Percentiles rank a stretch among this genome's conserved stretches.
Conservation (phyloP, 2,888 invertebrate species). For the Nezara viridula region DNA sequence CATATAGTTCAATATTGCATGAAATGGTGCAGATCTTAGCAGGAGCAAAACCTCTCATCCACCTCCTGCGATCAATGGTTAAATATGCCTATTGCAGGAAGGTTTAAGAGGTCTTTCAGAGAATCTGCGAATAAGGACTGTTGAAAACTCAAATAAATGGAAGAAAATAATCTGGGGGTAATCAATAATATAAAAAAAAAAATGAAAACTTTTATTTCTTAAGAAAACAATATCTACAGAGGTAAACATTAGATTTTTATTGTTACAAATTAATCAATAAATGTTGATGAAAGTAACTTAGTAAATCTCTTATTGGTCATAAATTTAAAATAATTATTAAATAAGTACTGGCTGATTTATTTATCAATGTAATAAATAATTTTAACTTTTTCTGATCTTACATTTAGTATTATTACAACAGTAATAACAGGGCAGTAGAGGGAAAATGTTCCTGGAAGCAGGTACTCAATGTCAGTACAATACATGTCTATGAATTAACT, state of each 20-base stretch:
- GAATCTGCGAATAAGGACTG: no score
- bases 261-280: background rate
- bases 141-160: no score
- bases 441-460: background rate
- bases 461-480: background rate
- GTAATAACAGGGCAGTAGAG: background rate
- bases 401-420: background rate
- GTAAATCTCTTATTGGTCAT: background rate
- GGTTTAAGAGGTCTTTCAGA: no score
- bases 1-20: no score
- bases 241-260: background rate
- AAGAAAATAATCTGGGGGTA: no score
- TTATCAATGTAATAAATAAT: background rate
- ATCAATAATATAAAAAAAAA: no score
- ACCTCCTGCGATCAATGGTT: no score
- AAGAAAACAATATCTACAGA: background rate
- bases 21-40: no score
- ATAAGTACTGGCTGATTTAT: background rate
- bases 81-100: no score
- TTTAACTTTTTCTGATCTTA: background rate
- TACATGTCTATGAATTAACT: background rate
- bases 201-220: background rate
- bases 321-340: background rate
- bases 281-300: background rate
- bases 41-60: no score